phyloP scores from a whole-genome alignment of 1,140 invertebrate genomes.

The Caenorhabditis remanei region DNA sequence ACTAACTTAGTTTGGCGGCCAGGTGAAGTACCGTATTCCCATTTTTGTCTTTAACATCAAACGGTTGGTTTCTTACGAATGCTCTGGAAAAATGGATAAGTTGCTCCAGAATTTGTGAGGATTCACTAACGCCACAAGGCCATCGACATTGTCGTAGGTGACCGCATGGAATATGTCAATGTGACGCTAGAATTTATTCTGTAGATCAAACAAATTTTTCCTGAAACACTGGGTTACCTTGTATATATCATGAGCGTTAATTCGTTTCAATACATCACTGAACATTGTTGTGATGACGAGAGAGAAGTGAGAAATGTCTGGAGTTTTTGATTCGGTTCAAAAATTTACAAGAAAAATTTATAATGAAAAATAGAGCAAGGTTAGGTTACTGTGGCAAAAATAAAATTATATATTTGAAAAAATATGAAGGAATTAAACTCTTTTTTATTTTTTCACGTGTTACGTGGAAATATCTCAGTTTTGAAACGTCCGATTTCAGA shows the following conservation, averaged over 20 bases:
- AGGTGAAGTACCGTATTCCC: constrained; percentile 29
- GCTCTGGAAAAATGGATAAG: neutral
- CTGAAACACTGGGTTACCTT: neutral
- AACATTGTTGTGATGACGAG: constrained; percentile 1
- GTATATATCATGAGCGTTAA: constrained; percentile 29
- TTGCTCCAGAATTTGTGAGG: neutral
- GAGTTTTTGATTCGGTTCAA: no score
- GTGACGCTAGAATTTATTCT: neutral
- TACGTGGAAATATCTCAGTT: no score
- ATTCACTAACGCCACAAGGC: neutral
- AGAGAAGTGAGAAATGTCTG: no score
- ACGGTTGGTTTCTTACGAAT: constrained; percentile 6
- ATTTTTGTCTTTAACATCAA: constrained; percentile 3
- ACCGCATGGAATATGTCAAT: constrained; percentile 44
- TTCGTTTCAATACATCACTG: constrained; percentile 32
- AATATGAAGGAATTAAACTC: no score
- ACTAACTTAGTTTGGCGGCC: constrained; percentile 18
- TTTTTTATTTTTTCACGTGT: no score
- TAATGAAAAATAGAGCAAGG: no score
- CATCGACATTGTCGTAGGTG: constrained; percentile 39
- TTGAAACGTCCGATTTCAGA: no score
- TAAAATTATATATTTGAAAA: no score
- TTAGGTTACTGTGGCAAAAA: no score
- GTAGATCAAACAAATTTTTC: neutral
- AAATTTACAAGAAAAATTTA: no score